phyloP scores from a whole-genome alignment of 2,797 vertebrate species.

The Mionectes olivaceus region DNA sequence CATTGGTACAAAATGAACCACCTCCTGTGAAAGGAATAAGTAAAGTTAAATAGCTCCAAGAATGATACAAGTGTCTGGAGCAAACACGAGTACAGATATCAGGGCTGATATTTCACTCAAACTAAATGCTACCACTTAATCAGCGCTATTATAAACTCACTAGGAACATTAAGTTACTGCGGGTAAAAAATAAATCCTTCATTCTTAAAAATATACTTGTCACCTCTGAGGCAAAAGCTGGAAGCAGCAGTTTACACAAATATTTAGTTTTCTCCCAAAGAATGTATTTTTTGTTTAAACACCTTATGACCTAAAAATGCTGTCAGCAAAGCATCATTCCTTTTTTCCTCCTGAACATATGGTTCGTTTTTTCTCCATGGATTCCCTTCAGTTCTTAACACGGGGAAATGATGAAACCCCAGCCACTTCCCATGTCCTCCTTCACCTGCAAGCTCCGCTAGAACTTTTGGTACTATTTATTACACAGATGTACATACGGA shows the following conservation, averaged over 20 bases:
- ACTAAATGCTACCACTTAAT: conserved; percentile 49
- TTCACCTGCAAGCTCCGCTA: neutral
- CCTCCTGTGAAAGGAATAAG: neutral
- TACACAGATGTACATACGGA: neutral
- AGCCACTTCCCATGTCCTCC: neutral
- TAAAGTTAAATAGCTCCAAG: neutral
- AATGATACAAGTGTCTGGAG: conserved; percentile 6
- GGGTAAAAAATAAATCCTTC: conserved; percentile 24
- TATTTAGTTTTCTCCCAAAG: conserved; percentile 7
- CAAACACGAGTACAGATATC: neutral
- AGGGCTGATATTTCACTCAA: conserved; percentile 36
- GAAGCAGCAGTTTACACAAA: neutral
- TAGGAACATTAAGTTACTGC: conserved; percentile 30
- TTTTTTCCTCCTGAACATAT: neutral
- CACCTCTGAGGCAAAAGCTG: neutral
- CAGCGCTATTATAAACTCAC: conserved; percentile 48
- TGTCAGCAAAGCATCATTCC: neutral
- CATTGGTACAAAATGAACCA: neutral
- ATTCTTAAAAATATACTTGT: neutral
- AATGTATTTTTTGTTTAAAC: neutral
- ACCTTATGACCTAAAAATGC: conserved; percentile 4
- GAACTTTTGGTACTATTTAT: neutral
- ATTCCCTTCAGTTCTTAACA: neutral
- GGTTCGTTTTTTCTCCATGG: neutral
- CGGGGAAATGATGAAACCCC: neutral